Conservation (phyloP, 2,113 vertebrate species). For the Pedetes capensis region DNA sequence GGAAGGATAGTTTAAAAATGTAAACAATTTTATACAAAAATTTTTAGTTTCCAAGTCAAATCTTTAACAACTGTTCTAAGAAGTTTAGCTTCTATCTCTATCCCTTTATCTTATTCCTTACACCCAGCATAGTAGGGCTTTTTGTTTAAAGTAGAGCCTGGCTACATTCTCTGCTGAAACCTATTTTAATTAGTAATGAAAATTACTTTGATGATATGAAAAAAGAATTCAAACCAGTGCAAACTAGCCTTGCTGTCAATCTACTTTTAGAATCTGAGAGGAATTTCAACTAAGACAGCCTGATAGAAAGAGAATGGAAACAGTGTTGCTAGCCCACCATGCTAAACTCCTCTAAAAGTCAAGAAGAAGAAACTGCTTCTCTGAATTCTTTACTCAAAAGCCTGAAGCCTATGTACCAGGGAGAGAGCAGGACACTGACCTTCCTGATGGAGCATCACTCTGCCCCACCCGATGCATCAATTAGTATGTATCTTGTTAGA, state of each 20-base stretch:
- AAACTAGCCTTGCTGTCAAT: not conserved
- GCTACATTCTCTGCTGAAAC: not conserved
- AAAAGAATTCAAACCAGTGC: not conserved
- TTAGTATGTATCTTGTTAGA: not conserved
- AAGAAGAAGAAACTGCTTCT: not conserved
- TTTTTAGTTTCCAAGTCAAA: not conserved
- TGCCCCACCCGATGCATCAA: not conserved
- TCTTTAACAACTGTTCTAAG: not conserved
- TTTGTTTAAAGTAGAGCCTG: slow-evolving; percentile 17
- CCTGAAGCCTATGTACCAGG: not conserved
- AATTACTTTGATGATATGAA: not conserved
- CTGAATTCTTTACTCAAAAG: slow-evolving; percentile 6
- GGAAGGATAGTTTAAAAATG: not conserved
- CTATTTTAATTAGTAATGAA: not conserved
- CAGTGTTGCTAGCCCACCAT: not conserved
- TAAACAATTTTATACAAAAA: no score
- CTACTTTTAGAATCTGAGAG: not conserved
- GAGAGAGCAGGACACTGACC: not conserved
- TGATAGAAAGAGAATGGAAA: not conserved
- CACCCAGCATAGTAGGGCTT: not conserved
- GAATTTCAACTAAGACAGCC: not conserved
- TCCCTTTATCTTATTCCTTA: not conserved
- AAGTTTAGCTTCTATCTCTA: not conserved
- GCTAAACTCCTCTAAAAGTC: not conserved
- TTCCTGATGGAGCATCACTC: not conserved